Base-by-base conservation (phyloP, 2,888 invertebrate species). In the Hirtodrosophila alboralis region DNA sequence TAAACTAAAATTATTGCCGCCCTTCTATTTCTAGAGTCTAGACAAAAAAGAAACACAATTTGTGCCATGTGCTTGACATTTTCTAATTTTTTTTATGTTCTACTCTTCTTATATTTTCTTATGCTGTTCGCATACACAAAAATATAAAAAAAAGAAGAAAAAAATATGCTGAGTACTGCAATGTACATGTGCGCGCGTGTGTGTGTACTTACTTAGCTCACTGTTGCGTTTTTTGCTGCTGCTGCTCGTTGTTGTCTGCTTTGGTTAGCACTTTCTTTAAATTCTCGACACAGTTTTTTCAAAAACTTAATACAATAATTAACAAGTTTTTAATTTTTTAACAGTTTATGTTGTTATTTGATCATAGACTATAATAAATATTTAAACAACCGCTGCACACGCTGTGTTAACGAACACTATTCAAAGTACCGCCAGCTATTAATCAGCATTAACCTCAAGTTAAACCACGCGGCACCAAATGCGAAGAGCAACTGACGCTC, bases 41-140 rank as follows among this genome's bases (percentile, higher is more conserved):
- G 77, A 67, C 60, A 40, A 38, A 54, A 56, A 65, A 60, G n/a
- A 21, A 21, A 21, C 18, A 4, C 3, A 21, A 61, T 59, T 66
- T 66, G 51, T 56, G 53, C 72, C 65, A 76, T 72, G 78, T 76
- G 75, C 71, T 75, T 57, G 45, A 43, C 37, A 44, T 45, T 47
- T 18, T 18, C 18, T 54, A n/a, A n/a, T n/a, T n/a, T n/a, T n/a
- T n/a, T n/a, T n/a, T n/a, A n/a, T n/a, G n/a, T n/a, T n/a, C n/a
- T n/a, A n/a, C 12, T 47, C 40, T 36, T 33, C 18, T 14, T 40
- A 13, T 31, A n/a, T 34, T 34, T 57, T 36, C 38, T 49, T 54
- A 38, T 66, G 36, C 48, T 52, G 16, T 23, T 34, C 21, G 30
- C 56, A 45, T 27, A 33, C 41, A 51, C 23, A 45, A 31, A 44